Evolutionary conservation across 2,113 vertebrate genomes (phyloP), one percentile per base, ranked within the genome.

Genomic region (Neoarius graeffei): DNA sequence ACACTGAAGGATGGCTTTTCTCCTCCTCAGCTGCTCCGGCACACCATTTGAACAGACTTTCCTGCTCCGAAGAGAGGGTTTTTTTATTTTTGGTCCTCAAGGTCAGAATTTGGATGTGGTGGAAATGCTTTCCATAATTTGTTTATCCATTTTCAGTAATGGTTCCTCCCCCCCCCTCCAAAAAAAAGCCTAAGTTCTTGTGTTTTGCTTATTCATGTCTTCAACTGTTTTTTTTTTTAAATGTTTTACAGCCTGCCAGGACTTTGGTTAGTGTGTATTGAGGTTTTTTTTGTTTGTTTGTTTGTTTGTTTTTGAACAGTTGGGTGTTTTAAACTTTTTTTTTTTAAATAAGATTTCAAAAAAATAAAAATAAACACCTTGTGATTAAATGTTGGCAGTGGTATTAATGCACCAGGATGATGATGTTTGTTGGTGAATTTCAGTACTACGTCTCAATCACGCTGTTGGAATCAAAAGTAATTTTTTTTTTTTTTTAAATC

Each of bases 31-130:
- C 42, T 81, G 56, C 42, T 79, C 15, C 14, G 48, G 42, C 42
- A 69, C 5, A n/a, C 88, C 54, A 60, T 84, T 89, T 35, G 19
- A 64, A 85, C 81, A 74, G 64, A 73, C n/a, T 81, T 48, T 64
- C 30, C 13, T 54, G 62, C 30, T 52, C 48, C 1, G 1, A 30
- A 54, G 50, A 20, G n/a, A 67, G 23, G 0, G 6, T 13, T 17
- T 8, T 80, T 80, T 42, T 23, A 1, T 11, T 50, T 23, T 69
- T 69, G 13, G 7, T 11, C 5, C 25, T 5, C 11, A 17, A 81
- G 79, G 7, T 80, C 35, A 35, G 54, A 79, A 69, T 54, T 59
- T 23, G 64, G 73, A 79, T 73, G 79, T 84, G 30, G 14, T 20
- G 1, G n/a, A 56, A 67, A 83, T 66, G 50, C 20, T 60, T 64